These are phyloP conservation scores for Gonatopus flavifemur DNA, from an alignment of 1,140 invertebrate genomes.

Conservation along the genomic window DNA sequence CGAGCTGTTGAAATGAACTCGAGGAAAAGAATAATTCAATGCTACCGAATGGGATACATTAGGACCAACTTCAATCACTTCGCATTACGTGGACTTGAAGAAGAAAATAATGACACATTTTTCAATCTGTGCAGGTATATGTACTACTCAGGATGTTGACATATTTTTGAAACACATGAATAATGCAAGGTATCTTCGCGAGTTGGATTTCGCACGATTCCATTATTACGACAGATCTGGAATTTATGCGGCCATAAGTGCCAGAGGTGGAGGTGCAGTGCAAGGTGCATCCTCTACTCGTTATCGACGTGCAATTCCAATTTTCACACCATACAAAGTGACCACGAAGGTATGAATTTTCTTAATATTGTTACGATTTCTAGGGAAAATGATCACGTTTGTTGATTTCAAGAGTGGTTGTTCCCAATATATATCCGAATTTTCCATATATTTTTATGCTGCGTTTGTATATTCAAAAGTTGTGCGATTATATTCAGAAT, in stretches of 20 bases:
- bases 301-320: conserved; percentile 73
- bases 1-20: too few relatives aligned
- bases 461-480: too few relatives aligned
- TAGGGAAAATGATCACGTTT: too few relatives aligned
- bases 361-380: too few relatives aligned
- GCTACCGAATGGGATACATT: too few relatives aligned
- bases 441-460: too few relatives aligned
- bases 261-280: conserved; percentile 65
- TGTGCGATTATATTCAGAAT: too few relatives aligned
- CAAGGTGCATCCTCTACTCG: conserved; percentile 76
- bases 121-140: conserved; percentile 65
- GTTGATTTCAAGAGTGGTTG: too few relatives aligned
- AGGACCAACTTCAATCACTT: too few relatives aligned
- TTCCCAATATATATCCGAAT: too few relatives aligned
- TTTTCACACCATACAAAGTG: conserved; percentile 75
- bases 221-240: conserved; percentile 74
- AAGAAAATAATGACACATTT: neutral
- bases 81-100: too few relatives aligned
- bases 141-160: conserved; percentile 80
- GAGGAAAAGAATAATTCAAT: too few relatives aligned
- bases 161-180: conserved; percentile 82
- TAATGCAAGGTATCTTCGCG: conserved; percentile 79
- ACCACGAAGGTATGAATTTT: conserved; percentile 70
- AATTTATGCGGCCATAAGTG: conserved; percentile 65
- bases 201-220: conserved; percentile 82